Evolutionary conservation across 2,113 vertebrate species (phyloP).

Genomic region (Pardalotus punctatus): DNA sequence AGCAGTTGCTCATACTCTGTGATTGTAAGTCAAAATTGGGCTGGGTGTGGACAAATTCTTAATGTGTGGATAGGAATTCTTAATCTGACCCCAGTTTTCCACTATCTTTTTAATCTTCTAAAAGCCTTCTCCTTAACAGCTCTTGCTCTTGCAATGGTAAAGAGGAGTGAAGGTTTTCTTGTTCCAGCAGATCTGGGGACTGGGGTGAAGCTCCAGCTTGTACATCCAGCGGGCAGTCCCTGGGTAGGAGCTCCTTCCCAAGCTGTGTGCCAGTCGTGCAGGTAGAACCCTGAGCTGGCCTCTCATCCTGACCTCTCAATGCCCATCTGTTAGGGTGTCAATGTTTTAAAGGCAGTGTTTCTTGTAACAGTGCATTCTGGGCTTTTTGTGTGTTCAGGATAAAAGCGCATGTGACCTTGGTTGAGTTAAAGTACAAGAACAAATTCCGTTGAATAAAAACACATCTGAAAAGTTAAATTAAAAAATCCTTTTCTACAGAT

Average conservation of each 20-base stretch:
- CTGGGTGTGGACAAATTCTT: not conserved
- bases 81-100: not conserved
- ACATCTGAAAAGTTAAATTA: not conserved
- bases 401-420: not conserved
- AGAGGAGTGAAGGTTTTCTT: not conserved
- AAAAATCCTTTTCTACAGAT: not conserved
- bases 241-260: not conserved
- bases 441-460: not conserved
- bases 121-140: not conserved
- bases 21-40: not conserved
- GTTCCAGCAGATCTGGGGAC: not conserved
- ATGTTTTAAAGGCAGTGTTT: not conserved
- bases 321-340: not conserved
- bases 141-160: not conserved
- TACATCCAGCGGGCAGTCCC: rapidly evolving
- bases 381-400: not conserved
- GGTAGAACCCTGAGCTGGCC: not conserved
- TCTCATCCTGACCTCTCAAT: not conserved
- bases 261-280: not conserved
- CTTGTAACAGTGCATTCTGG: not conserved
- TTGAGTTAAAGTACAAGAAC: not conserved
- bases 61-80: no score
- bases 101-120: not conserved
- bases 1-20: not conserved
- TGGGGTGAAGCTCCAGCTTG: not conserved